Percentiles rank a stretch among this genome's conserved stretches.
Conservation (phyloP, 1,140 invertebrate genomes). For the Agrilus planipennis region DNA sequence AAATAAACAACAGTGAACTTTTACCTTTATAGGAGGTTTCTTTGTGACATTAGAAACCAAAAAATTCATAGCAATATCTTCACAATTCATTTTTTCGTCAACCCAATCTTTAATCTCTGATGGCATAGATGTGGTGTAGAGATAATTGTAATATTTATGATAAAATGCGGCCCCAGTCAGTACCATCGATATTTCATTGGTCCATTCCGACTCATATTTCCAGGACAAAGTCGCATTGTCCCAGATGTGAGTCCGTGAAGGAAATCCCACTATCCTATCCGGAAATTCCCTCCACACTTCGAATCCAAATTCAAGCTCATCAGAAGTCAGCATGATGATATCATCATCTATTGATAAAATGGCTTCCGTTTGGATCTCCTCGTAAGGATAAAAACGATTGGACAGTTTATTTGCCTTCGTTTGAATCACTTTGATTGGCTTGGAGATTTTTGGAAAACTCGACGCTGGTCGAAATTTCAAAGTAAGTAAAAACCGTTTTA, state of each 20-base stretch:
- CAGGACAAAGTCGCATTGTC: constrained; percentile 71
- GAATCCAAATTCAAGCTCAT: constrained; percentile 82
- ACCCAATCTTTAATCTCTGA: constrained; percentile 62
- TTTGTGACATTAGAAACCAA: constrained; percentile 80
- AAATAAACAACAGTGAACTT: constrained; percentile 6
- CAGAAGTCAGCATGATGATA: constrained; percentile 85
- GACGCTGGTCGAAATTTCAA: constrained; percentile 47
- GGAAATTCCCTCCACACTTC: constrained; percentile 90
- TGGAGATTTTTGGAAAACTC: constrained; percentile 76
- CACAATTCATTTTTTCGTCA: constrained; percentile 87
- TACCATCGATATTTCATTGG: constrained; percentile 87
- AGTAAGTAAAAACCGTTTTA: constrained; percentile 6
- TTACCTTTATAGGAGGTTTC: constrained; percentile 86
- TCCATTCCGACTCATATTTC: constrained; percentile 93
- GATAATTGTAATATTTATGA: constrained; percentile 86
- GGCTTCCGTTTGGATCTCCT: constrained; percentile 87
- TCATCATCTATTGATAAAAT: constrained; percentile 88
- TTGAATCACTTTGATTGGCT: constrained; percentile 81
- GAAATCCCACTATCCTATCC: constrained; percentile 75
- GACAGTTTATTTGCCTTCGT: constrained; percentile 87
- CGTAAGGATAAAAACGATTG: constrained; percentile 87
- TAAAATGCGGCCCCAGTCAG: constrained; percentile 88
- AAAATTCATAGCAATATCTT: constrained; percentile 94
- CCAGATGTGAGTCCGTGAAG: constrained; percentile 80
- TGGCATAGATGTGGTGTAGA: constrained; percentile 76